phyloP scores from a whole-genome alignment of 2,113 vertebrate genomes.

The Scophthalmus maximus region DNA sequence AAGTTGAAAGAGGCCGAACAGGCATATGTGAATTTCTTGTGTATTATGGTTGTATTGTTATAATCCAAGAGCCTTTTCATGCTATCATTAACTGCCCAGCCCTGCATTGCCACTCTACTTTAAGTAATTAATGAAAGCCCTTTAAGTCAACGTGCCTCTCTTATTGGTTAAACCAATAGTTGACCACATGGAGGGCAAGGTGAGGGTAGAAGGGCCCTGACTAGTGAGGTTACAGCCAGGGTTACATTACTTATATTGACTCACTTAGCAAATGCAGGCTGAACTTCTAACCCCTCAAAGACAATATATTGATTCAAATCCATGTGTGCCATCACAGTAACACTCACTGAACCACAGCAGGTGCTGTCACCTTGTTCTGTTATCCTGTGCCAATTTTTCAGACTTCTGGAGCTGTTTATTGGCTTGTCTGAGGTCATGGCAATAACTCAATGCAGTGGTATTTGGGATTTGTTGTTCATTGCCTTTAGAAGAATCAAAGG shows the following conservation, averaged over 20 bases:
- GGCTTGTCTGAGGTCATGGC: not conserved
- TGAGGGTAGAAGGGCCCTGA: not conserved
- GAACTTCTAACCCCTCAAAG: slow-evolving; percentile 10
- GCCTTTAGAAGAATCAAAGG: not conserved
- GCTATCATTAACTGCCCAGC: too few species aligned
- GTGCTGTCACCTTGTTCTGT: not conserved
- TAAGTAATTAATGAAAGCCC: too few species aligned
- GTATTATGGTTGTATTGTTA: too few species aligned
- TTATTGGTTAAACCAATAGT: not conserved
- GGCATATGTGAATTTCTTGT: too few species aligned
- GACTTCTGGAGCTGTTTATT: not conserved
- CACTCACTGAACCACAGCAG: not conserved
- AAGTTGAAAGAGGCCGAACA: too few species aligned
- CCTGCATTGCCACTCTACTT: too few species aligned
- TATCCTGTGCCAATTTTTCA: not conserved
- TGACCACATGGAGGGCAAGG: not conserved
- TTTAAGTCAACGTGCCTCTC: not conserved
- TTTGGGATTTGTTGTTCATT: not conserved
- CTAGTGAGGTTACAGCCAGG: not conserved
- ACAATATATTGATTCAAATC: slow-evolving; percentile 8
- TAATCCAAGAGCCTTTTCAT: too few species aligned
- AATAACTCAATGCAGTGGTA: not conserved
- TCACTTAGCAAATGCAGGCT: not conserved
- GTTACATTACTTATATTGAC: not conserved
- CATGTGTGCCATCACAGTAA: slow-evolving; percentile 1